Base-by-base conservation (phyloP, 2,888 invertebrate species). In the Drosophila paranaensis region DNA sequence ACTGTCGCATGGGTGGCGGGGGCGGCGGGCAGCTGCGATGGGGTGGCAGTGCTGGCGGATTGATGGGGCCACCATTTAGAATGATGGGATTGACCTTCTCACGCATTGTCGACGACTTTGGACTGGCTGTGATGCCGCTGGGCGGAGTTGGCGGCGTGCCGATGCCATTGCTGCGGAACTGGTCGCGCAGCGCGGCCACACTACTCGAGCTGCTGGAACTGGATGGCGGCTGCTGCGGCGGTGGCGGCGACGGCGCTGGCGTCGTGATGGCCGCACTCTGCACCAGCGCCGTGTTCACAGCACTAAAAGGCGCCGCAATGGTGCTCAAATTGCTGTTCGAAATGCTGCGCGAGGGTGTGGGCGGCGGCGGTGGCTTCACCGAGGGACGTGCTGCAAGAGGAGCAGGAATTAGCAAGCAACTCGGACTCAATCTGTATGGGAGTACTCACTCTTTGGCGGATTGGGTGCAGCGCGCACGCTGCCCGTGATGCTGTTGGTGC, bases 361-460 rank as follows among this genome's bases (percentile, higher is more conserved):
- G 93, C 16, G 93, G 93, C 69, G 93, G 93, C 58, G 93, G 93
- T 20, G 93, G 93, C 75, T 93, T 93, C 8, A 91, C 90, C 73
- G 90, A 89, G 33, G 93, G 93, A 14, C 93, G 93, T 65, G 92
- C 93, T 93, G 46, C 6, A 48, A 27, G 4, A 8, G 66, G 54
- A 61, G 50, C 35, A 53, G 46, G 40, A 13, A 55, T 60, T 35
- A 25, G 20, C 20, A 20, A 20, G 2, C 20, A 20, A 20, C 20
- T 20, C 2, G 20, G 20, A 20, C 20, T 20, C 20, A 20, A 2
- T 20, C 20, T 20, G 20, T 20, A 20, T 20, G 20, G 2, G 20
- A 20, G 20, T 10, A 16, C 43, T 88, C 79, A 93, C 93, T 90
- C 69, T 92, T 92, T 63, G 93, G 92, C 55, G 92, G 91, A 80